Evolutionary conservation across 2,888 invertebrate species (phyloP), one percentile per base, ranked within the genome.

Genomic region (Leptogaster cylindrica): DNA sequence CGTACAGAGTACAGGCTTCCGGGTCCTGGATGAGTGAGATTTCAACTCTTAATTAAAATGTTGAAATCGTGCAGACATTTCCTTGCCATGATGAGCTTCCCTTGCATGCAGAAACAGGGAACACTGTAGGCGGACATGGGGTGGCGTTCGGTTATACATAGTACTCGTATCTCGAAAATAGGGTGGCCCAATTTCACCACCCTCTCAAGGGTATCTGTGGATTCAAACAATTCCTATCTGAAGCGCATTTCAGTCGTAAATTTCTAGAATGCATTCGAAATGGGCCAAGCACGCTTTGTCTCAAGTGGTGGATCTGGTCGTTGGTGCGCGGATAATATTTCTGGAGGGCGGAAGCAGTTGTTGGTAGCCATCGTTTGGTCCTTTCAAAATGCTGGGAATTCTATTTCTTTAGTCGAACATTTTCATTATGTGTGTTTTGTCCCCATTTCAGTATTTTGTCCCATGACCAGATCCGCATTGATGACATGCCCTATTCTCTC

Each of bases 221-320:
- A 23, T 25, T 20, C 23, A n/a, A 6, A 12, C 46, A 1, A 23
- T 23, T 46, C 20, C 12, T 12, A 46, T 46, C 23, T 25, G 23
- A 46, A 46, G 46, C 25, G 46, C 46, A 46, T 46, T 46, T 16
- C 46, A 46, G 46, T 20, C 46, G 46, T 46, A 46, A 46, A 46
- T 46, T 46, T 46, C 23, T 46, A 12, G 20, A 46, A 46, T 46
- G 6, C 23, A 20, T 46, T 23, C 20, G 46, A 23, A 41, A 8
- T 3, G 46, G 18, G 46, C 46, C 12, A 44, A 14, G 46, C 46
- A 46, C 46, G 46, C 46, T 46, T 46, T 46, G 46, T 46, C 20
- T 46, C 10, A 16, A 46, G 46, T 46, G 23, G 5, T 23, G 46
- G 46, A 12, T 20, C 46, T 25, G 25, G 2, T 6, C 10, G 6